Evolutionary conservation across 1,140 invertebrate genomes (phyloP), one percentile per base, ranked within the genome.

Genomic region (Stenopsyche tienmushanensis): DNA sequence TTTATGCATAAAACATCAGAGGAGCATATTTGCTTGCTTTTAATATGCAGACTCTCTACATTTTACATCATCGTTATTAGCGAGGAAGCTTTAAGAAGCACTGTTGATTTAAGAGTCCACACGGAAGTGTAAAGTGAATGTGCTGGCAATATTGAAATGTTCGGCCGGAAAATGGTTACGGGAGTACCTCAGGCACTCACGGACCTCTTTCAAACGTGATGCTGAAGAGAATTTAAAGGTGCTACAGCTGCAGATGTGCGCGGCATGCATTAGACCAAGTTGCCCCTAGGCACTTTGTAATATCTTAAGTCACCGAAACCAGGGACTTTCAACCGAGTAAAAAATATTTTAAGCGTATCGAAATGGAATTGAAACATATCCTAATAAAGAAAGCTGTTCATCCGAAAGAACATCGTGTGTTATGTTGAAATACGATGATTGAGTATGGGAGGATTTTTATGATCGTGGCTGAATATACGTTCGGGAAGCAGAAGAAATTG

Each of bases 181-280:
- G 47, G 21, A 24, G 26, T 55, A 29, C n/a, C n/a, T n/a, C n/a
- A 55, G 47, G 47, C 47, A 49, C 47, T 49, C 47, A 18, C 13
- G 29, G 29, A 34, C 29, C 29, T 34, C 29, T 34, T 34, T 34
- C 5, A 34, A 13, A 34, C 29, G 29, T 34, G 29, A 34, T 34
- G 29, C 29, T 34, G 13, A 13, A 34, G 29, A 49, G 47, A 49
- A 18, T 49, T 49, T 49, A 55, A 55, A 55, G 52, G 25, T 39
- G 52, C 25, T 25, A 18, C 52, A n/a, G 25, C 7, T 18, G 25
- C 52, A 55, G 24, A 55, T 55, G 52, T 55, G 52, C 52, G 5
- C 52, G 10, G 23, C 18, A 53, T 53, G 50, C 50, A 53, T 53
- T 53, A 53, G 47, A 10, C 15, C 15, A 24, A 34, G 29, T 34